A percentile compares a stretch with the other conserved stretches of the same genome.
Conservation (phyloP, 2,797 vertebrate genomes). For the Sternotherus odoratus region DNA sequence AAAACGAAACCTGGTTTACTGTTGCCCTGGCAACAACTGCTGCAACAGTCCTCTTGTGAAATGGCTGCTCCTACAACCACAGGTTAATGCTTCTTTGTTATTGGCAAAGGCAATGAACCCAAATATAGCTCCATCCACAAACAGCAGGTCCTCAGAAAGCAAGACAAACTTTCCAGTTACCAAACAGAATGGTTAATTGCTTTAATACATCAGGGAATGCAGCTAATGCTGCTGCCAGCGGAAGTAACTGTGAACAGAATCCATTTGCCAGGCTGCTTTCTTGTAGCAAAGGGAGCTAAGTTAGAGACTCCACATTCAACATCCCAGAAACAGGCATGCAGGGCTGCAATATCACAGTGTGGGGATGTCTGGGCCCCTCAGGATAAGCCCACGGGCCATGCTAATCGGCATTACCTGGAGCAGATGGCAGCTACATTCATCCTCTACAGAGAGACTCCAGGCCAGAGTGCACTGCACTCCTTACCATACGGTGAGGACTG, state of each 20-base stretch:
- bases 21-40: constrained; percentile 71
- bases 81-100: neutral
- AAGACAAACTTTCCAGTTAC: neutral
- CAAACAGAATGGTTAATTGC: neutral
- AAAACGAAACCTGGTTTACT: constrained; percentile 10
- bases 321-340: neutral
- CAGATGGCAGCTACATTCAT: neutral
- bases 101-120: neutral
- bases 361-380: neutral
- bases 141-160: neutral
- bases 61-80: constrained; percentile 48
- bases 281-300: neutral
- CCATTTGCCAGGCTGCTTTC: neutral
- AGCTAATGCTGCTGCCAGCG: neutral
- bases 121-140: neutral
- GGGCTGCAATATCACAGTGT: accelerated
- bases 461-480: neutral
- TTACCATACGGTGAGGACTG: neutral
- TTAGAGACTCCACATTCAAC: accelerated
- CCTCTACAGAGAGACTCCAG: neutral
- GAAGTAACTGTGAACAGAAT: neutral
- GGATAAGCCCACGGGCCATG: neutral
- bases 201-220: neutral
- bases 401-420: accelerated
- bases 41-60: constrained; percentile 45